phyloP scores from a whole-genome alignment of 2,113 vertebrate species.

The Macaca nemestrina region DNA sequence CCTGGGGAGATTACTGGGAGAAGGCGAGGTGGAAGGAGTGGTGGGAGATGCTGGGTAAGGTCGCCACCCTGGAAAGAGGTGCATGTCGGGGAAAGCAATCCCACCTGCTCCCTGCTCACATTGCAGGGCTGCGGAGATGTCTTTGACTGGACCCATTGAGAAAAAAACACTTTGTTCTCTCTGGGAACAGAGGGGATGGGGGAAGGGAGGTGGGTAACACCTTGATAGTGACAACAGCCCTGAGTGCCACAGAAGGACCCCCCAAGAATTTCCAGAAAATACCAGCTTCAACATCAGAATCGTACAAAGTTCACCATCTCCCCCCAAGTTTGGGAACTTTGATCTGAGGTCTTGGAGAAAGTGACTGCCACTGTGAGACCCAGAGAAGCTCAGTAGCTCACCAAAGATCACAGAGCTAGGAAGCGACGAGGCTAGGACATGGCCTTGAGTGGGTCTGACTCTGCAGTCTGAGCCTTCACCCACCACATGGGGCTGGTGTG shows the following conservation, averaged over 20 bases:
- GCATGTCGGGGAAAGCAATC: not conserved
- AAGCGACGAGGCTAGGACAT: not conserved
- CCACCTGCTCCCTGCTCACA: not conserved
- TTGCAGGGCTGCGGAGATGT: fast-evolving
- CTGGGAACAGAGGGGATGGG: not conserved
- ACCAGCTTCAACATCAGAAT: not conserved
- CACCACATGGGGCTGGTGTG: fast-evolving
- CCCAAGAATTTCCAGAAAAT: not conserved
- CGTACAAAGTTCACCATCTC: not conserved
- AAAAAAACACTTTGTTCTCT: not conserved
- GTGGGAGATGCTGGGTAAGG: not conserved
- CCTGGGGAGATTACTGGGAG: not conserved
- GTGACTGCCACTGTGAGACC: not conserved
- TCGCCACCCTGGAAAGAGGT: not conserved
- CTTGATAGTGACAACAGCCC: not conserved
- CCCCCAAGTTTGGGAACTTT: not conserved
- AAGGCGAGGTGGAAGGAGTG: fast-evolving
- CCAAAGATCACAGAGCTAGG: not conserved
- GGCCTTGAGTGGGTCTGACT: not conserved
- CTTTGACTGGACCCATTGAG: not conserved
- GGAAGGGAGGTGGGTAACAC: not conserved
- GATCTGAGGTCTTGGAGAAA: not conserved
- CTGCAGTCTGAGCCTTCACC: fast-evolving
- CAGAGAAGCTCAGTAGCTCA: not conserved
- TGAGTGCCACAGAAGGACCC: not conserved